A percentile compares a stretch with the other conserved stretches of the same genome.
These are phyloP conservation scores for Deroplatys truncata DNA, from an alignment of 2,888 invertebrate species.

Conservation along the genomic window DNA sequence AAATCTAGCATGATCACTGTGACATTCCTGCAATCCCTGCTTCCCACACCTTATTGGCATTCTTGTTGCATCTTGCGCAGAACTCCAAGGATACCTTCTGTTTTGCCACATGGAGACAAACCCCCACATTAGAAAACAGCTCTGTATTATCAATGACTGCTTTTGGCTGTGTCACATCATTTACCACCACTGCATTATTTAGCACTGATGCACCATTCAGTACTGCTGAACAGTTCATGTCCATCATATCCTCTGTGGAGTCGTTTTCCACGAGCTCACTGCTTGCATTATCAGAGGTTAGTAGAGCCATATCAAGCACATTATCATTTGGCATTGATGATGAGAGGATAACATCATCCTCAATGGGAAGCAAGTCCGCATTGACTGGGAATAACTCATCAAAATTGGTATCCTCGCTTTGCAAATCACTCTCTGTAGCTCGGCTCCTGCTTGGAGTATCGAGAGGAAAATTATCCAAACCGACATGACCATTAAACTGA, in stretches of 20 bases:
- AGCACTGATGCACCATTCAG: background rate
- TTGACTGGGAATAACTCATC: background rate
- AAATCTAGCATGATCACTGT: background rate
- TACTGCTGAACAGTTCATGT: background rate
- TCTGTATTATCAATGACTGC: background rate
- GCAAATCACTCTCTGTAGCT: background rate
- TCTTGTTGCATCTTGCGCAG: constrained; percentile 53
- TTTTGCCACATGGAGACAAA: constrained; percentile 55
- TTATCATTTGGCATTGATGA: background rate
- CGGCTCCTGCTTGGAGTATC: background rate
- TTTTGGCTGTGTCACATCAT: background rate
- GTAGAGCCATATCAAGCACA: background rate
- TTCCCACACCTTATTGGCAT: constrained; percentile 36
- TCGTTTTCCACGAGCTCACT: background rate
- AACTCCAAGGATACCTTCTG: constrained; percentile 55
- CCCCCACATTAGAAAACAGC: constrained; percentile 43
- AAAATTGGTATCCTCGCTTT: background rate
- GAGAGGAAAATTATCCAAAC: background rate
- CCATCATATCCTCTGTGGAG: background rate
- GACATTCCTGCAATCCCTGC: background rate
- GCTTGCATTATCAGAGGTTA: background rate
- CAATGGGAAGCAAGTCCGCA: background rate
- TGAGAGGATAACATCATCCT: background rate
- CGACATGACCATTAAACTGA: background rate
- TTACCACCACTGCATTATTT: background rate